Evolutionary conservation across 2,888 invertebrate genomes (phyloP), one percentile per base, ranked within the genome.

Genomic region (Epirrita christyi): DNA sequence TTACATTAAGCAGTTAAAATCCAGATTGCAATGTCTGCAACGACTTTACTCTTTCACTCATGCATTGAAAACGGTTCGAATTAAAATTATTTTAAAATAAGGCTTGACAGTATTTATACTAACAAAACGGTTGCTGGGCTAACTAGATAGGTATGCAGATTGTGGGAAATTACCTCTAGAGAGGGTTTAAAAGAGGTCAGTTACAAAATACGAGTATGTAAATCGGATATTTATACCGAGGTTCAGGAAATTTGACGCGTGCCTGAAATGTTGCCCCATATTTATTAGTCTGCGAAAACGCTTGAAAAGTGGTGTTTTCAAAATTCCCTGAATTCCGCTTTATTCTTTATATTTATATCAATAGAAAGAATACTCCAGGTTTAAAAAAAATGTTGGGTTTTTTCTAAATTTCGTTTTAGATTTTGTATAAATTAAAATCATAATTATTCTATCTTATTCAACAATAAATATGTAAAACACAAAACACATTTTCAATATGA

Each of bases 81-180:
- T 70, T 64, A 78, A 76, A 76, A 73, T 75, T 52, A 73, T 68
- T 64, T 34, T 50, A 58, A 67, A 70, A 72, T 72, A 66, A 70
- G 66, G 59, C 68, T 64, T 61, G 63, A 68, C 75, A 75, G 74
- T 71, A 63, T 50, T 8, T 10, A 6, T 36, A 70, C 62, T 65
- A 70, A 68, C 71, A 68, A 73, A 72, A 72, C 61, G 70, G 55
- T 61, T 50, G 56, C 70, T 72, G 72, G 68, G 61, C 64, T 49
- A 54, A 65, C 64, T 64, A 70, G 69, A 73, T 73, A 73, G 52
- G 53, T 67, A 71, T 78, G 75, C 69, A 76, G 72, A 77, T 78
- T 75, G 72, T 67, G 68, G 66, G 45, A 53, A 70, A 66, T 64
- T 60, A 60, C 64, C 68, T 59, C 56, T 61, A 38, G 56, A 58